phyloP scores from a whole-genome alignment of 2,797 vertebrate genomes.

The Emydoidea blandingii region DNA sequence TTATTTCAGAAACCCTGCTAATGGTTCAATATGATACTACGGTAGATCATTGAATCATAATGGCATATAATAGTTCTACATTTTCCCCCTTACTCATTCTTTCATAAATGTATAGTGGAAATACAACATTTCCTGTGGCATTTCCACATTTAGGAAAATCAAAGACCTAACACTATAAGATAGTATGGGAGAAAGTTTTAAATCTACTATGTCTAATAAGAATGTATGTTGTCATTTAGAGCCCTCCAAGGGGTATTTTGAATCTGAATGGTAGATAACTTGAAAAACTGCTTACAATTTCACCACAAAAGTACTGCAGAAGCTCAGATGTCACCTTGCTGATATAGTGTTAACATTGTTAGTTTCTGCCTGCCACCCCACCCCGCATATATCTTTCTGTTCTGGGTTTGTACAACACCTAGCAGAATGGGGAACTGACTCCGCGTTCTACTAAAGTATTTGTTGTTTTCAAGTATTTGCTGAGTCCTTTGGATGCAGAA shows the following conservation, averaged over 20 bases:
- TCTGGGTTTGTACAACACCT: neutral
- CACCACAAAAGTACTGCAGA: neutral
- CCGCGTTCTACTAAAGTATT: neutral
- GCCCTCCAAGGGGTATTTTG: slow-evolving; percentile 13
- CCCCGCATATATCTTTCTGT: neutral
- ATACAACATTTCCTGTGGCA: neutral
- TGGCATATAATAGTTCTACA: neutral
- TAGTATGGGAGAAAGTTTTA: slow-evolving; percentile 24
- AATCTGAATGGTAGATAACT: neutral
- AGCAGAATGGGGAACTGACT: neutral
- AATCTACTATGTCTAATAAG: neutral
- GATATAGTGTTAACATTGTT: slow-evolving; percentile 9
- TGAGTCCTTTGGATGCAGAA: neutral
- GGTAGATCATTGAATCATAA: neutral
- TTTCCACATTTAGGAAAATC: slow-evolving; percentile 41
- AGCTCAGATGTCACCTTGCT: slow-evolving; percentile 3
- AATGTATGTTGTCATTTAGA: slow-evolving; percentile 14
- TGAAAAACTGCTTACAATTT: slow-evolving; percentile 33
- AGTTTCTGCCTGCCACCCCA: fast-evolving
- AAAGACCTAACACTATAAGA: slow-evolving; percentile 1
- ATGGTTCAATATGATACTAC: slow-evolving; percentile 6
- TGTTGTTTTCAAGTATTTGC: neutral
- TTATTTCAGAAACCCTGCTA: neutral
- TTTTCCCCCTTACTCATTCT: slow-evolving; percentile 17
- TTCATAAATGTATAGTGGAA: slow-evolving; percentile 27